Conservation (phyloP, 2,888 invertebrate species). For the Drosophila atroscutellata region DNA sequence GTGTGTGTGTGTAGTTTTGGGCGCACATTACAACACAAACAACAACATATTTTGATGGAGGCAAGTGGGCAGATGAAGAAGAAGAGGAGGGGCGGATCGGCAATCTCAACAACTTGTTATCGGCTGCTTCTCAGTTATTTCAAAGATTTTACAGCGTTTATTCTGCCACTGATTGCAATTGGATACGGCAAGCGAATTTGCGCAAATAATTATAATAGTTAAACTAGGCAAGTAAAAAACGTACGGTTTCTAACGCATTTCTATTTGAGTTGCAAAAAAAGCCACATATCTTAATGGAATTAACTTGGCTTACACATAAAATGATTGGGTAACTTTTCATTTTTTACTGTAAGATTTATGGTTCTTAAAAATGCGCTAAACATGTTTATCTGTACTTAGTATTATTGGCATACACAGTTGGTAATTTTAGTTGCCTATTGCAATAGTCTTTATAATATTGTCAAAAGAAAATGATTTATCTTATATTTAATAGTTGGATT, state of each 20-base stretch:
- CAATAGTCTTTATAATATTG: not conserved
- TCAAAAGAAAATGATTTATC: not conserved
- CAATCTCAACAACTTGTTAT: constrained; percentile 59
- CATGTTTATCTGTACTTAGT: constrained; percentile 3
- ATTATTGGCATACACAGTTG: not conserved
- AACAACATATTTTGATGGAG: constrained; percentile 6
- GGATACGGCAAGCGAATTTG: constrained; percentile 54
- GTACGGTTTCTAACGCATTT: constrained; percentile 48
- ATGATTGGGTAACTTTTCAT: constrained; percentile 21
- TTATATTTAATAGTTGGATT: not conserved
- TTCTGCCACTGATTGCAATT: constrained; percentile 36
- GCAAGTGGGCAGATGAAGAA: not conserved
- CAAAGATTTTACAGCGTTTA: constrained; percentile 27
- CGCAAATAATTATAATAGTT: constrained; percentile 68
- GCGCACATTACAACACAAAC: constrained; percentile 66
- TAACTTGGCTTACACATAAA: constrained; percentile 7
- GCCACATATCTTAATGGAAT: constrained; percentile 18
- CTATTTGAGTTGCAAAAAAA: constrained; percentile 18
- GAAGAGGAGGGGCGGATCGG: not conserved
- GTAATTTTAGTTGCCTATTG: not conserved
- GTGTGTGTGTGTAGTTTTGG: constrained; percentile 30
- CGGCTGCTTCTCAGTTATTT: constrained; percentile 33
- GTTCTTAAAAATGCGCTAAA: not conserved
- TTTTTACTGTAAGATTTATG: constrained; percentile 2
- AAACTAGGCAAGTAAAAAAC: constrained; percentile 53